These are phyloP conservation scores for Sebastolobus alascanus DNA, from an alignment of 2,797 vertebrate genomes.

Conservation along the genomic window DNA sequence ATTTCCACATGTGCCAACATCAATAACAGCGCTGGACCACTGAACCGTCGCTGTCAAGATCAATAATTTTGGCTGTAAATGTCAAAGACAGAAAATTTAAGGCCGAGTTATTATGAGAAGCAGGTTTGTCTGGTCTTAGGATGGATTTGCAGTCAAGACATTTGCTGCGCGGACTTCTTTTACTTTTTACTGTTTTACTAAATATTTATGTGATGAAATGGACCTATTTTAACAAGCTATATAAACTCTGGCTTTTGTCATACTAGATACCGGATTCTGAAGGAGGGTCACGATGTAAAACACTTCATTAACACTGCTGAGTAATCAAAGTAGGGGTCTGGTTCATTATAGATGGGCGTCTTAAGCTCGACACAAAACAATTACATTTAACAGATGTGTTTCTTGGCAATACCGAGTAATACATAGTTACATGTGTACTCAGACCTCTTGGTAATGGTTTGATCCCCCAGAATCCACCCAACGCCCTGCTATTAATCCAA, in stretches of 20 bases:
- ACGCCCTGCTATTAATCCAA: background rate
- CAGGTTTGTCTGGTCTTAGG: constrained; percentile 6
- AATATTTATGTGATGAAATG: background rate
- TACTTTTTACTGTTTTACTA: background rate
- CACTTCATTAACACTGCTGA: background rate
- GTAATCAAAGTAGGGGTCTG: background rate
- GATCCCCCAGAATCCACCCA: background rate
- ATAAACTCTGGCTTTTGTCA: background rate
- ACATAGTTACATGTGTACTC: background rate
- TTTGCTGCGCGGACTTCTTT: background rate
- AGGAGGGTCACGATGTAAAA: background rate
- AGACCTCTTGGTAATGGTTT: background rate
- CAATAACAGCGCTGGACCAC: constrained; percentile 12
- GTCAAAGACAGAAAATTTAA: constrained; percentile 43
- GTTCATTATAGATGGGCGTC: background rate
- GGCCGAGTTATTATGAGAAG: constrained; percentile 23
- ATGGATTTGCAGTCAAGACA: constrained; percentile 7
- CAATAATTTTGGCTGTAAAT: constrained; percentile 38
- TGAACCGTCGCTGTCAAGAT: constrained; percentile 15
- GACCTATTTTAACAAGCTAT: background rate
- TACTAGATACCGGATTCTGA: background rate
- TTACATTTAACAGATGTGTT: background rate
- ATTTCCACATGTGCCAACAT: constrained; percentile 12
- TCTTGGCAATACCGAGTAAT: background rate
- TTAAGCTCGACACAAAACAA: background rate